Percentiles rank a stretch among this genome's conserved stretches.
phyloP scores from a whole-genome alignment of 2,888 invertebrate species.

The Meteorus colon region DNA sequence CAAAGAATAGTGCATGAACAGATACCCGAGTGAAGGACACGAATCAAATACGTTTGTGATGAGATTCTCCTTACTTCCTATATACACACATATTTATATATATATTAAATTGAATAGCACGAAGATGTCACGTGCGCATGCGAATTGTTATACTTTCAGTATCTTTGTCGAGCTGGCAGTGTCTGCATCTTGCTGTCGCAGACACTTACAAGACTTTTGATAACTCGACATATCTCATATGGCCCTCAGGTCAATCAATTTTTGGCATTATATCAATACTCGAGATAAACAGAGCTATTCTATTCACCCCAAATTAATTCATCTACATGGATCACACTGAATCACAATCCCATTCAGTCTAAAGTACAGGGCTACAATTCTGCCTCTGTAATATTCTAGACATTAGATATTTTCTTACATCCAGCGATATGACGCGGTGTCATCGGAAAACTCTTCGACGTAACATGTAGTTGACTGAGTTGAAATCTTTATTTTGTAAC shows the following conservation, averaged over 20 bases:
- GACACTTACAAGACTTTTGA: slow-evolving; percentile 63
- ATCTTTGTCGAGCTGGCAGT: slow-evolving; percentile 70
- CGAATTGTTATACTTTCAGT: slow-evolving; percentile 63
- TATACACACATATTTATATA: slow-evolving; percentile 7
- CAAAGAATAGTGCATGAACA: background rate
- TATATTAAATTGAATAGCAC: background rate
- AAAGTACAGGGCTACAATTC: no score
- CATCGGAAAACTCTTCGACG: background rate
- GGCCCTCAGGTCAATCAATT: background rate
- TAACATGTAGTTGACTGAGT: background rate
- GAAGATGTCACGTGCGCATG: slow-evolving; percentile 18
- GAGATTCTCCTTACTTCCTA: background rate
- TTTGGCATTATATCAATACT: background rate
- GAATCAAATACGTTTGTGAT: background rate
- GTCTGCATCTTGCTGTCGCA: slow-evolving; percentile 62
- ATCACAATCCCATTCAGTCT: no score
- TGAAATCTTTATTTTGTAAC: background rate
- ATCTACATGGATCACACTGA: no score
- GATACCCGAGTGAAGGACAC: slow-evolving; percentile 36
- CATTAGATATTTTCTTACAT: no score
- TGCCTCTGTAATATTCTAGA: no score
- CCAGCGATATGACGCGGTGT: background rate
- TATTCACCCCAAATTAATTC: no score
- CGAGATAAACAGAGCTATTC: no score
- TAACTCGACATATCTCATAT: slow-evolving; percentile 59